A percentile compares a stretch with the other conserved stretches of the same genome.
Conservation (phyloP, 2,888 invertebrate genomes). For the Nycteola revayana region DNA sequence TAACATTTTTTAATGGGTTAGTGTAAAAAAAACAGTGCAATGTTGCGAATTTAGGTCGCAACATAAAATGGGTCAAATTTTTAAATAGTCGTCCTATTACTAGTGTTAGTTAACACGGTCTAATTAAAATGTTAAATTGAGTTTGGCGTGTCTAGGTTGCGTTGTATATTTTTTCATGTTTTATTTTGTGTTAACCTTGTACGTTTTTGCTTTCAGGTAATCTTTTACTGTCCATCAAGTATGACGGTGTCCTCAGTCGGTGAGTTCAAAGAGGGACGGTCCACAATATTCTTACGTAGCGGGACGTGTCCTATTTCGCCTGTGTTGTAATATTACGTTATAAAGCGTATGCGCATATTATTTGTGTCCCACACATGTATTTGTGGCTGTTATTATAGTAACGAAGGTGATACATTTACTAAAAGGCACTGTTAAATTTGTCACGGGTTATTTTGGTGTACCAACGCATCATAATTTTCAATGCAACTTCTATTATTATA, state of each 20-base stretch:
- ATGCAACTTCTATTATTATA: slow-evolving; percentile 52
- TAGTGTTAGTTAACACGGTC: slow-evolving; percentile 69
- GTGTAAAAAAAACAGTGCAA: slow-evolving; percentile 59
- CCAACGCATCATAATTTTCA: slow-evolving; percentile 57
- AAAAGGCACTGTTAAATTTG: slow-evolving; percentile 65
- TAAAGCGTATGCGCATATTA: slow-evolving; percentile 55
- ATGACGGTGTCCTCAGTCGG: slow-evolving; percentile 17
- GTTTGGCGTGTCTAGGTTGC: slow-evolving; percentile 37
- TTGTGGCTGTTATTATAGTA: slow-evolving; percentile 56
- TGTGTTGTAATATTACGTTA: slow-evolving; percentile 50
- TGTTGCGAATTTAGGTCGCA: slow-evolving; percentile 72
- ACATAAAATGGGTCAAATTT: slow-evolving; percentile 65
- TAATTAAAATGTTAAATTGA: slow-evolving; percentile 63
- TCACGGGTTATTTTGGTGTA: slow-evolving; percentile 67
- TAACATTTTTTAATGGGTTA: slow-evolving; percentile 65
- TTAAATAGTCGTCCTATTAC: slow-evolving; percentile 66
- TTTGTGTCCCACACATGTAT: slow-evolving; percentile 57
- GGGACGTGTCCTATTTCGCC: slow-evolving; percentile 47
- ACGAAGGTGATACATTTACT: slow-evolving; percentile 72
- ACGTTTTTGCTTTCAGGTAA: slow-evolving; percentile 67
- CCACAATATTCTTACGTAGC: slow-evolving; percentile 37
- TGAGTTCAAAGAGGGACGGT: slow-evolving; percentile 33
- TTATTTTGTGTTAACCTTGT: slow-evolving; percentile 46
- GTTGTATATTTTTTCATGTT: slow-evolving; percentile 33
- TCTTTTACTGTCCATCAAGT: slow-evolving; percentile 37